Conservation (phyloP, 1,140 invertebrate genomes). For the Wiebesia pumilae region DNA sequence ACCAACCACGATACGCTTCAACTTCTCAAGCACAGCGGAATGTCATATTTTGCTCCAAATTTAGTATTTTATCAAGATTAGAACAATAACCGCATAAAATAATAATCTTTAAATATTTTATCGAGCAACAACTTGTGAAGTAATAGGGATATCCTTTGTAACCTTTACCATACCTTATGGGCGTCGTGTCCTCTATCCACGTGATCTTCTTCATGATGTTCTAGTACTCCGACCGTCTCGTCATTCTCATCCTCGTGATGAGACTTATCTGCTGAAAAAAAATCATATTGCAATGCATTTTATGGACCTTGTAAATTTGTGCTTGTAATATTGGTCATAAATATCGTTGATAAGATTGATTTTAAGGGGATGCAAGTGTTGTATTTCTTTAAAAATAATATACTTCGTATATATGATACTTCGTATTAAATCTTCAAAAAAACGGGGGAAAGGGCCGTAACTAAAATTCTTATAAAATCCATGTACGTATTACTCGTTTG, state of each 20-base stretch:
- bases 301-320: background rate
- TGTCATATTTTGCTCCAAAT: too few relatives aligned
- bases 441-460: background rate
- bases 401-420: background rate
- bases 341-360: background rate
- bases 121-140: background rate
- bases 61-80: too few relatives aligned
- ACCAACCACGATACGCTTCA: too few relatives aligned
- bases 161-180: slow-evolving; percentile 30
- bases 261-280: slow-evolving; percentile 27
- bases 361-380: background rate
- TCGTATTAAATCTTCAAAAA: background rate
- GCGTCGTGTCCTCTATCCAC: slow-evolving; percentile 43
- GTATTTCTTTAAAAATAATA: background rate
- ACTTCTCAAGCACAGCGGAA: too few relatives aligned
- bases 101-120: background rate
- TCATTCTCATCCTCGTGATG: background rate
- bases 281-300: background rate
- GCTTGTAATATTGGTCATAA: background rate
- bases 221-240: background rate
- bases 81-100: too few relatives aligned
- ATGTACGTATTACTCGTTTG: background rate
- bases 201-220: slow-evolving; percentile 26
- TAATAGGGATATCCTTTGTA: background rate
- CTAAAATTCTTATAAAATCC: background rate